Evolutionary conservation across 1,140 invertebrate species (phyloP).

Genomic region (Drosophila trapezifrons): DNA sequence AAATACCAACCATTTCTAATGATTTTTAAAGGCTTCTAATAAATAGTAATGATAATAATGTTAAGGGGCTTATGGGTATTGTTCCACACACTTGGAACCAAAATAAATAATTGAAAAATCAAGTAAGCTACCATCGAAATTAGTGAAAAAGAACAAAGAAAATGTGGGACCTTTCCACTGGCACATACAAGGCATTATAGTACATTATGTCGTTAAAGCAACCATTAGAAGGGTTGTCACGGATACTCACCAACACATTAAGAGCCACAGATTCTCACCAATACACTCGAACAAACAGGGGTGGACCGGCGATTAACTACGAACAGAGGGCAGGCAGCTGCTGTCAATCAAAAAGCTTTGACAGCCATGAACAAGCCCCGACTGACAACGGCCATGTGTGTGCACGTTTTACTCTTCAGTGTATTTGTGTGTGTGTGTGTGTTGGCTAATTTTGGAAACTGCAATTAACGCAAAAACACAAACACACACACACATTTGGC

Average conservation of each 20-base stretch:
- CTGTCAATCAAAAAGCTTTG: conserved; percentile 43
- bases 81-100: too few relatives aligned
- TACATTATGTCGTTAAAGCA: conserved; percentile 5
- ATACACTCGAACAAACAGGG: conserved; percentile 19
- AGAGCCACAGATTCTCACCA: background rate
- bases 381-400: conserved; percentile 4
- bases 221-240: conserved; percentile 37
- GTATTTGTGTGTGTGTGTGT: conserved; percentile 9
- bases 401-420: background rate
- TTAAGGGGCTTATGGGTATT: too few relatives aligned
- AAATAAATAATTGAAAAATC: conserved; percentile 1
- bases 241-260: background rate
- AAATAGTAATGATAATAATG: background rate
- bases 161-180: conserved; percentile 3
- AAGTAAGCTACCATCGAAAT: conserved; percentile 3
- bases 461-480: conserved; percentile 64
- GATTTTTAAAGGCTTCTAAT: too few relatives aligned
- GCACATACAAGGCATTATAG: background rate
- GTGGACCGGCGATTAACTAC: conserved; percentile 5
- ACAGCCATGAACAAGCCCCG: conserved; percentile 29
- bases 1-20: too few relatives aligned
- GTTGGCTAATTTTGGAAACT: conserved; percentile 58
- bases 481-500: conserved; percentile 26
- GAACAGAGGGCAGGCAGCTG: conserved; percentile 23
- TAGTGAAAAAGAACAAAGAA: conserved; percentile 16